phyloP scores from a whole-genome alignment of 2,113 vertebrate species.

The Alces alces region DNA sequence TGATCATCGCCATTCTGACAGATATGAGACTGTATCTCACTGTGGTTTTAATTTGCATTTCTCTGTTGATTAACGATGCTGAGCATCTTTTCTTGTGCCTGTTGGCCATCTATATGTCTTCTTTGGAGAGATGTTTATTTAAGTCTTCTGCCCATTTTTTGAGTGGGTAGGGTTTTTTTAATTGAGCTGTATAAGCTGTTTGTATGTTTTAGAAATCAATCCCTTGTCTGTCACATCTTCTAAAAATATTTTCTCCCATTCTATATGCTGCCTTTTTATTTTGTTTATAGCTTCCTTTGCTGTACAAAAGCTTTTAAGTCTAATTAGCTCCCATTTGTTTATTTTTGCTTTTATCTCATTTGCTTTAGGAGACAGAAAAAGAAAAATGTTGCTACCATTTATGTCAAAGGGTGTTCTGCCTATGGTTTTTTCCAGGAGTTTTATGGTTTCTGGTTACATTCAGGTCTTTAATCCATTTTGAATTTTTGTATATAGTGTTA shows the following conservation, averaged over 20 bases:
- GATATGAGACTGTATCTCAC: background rate
- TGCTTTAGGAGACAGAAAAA: background rate
- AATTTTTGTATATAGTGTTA: background rate
- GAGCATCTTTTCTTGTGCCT: background rate
- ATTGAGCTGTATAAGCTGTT: background rate
- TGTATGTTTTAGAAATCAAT: no score
- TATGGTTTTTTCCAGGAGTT: background rate
- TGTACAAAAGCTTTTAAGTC: background rate
- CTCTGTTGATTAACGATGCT: background rate
- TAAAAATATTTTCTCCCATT: background rate
- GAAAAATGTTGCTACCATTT: background rate
- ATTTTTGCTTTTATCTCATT: background rate
- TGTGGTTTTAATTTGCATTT: background rate
- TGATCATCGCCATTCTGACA: background rate
- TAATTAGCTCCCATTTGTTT: background rate
- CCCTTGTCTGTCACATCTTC: background rate
- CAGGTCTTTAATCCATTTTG: background rate
- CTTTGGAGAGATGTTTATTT: background rate
- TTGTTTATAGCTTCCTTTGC: background rate
- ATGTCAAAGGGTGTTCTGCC: background rate
- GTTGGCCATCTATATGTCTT: background rate
- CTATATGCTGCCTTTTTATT: background rate
- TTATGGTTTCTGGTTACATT: background rate
- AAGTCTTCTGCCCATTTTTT: background rate
- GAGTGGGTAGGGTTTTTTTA: background rate